A percentile compares a stretch with the other conserved stretches of the same genome.
Evolutionary conservation across 1,140 invertebrate genomes (phyloP).

Genomic region (Hylaeus anthracinus): DNA sequence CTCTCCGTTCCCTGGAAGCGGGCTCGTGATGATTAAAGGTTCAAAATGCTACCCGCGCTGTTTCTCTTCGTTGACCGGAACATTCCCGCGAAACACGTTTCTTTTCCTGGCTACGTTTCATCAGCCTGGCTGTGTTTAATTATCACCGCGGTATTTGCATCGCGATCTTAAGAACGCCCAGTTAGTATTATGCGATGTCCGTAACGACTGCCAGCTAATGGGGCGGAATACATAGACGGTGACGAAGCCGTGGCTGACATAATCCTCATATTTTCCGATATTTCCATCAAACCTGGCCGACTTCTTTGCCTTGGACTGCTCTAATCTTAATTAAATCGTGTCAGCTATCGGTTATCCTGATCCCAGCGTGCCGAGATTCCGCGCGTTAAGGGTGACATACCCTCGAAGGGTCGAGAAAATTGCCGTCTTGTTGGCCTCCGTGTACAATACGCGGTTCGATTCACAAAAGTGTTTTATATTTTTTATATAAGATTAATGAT

Average conservation of each 20-base stretch:
- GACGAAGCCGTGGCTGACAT: constrained; percentile 42
- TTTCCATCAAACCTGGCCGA: constrained; percentile 54
- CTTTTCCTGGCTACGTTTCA: constrained; percentile 10
- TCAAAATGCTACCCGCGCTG: not conserved
- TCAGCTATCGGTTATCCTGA: constrained; percentile 30
- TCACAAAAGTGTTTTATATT: too few relatives aligned
- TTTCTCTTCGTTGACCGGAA: not conserved
- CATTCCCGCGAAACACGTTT: constrained; percentile 17
- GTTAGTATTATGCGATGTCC: constrained; percentile 61
- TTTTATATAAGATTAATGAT: too few relatives aligned
- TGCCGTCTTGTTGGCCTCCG: too few relatives aligned
- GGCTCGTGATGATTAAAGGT: constrained; percentile 26
- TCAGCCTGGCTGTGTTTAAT: constrained; percentile 42
- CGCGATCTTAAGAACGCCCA: constrained; percentile 51
- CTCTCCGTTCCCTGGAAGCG: not conserved
- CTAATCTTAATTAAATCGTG: constrained; percentile 67
- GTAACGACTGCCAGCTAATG: constrained; percentile 40
- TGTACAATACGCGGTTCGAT: not conserved
- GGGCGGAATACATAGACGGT: constrained; percentile 34
- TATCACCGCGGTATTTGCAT: constrained; percentile 54
- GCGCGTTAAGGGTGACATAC: constrained; percentile 27
- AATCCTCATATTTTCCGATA: constrained; percentile 64
- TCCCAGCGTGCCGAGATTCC: constrained; percentile 48
- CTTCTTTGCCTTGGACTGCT: constrained; percentile 54
- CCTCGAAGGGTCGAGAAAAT: not conserved